Evolutionary conservation across 2,888 invertebrate genomes (phyloP).

Genomic region (Myathropa florea): DNA sequence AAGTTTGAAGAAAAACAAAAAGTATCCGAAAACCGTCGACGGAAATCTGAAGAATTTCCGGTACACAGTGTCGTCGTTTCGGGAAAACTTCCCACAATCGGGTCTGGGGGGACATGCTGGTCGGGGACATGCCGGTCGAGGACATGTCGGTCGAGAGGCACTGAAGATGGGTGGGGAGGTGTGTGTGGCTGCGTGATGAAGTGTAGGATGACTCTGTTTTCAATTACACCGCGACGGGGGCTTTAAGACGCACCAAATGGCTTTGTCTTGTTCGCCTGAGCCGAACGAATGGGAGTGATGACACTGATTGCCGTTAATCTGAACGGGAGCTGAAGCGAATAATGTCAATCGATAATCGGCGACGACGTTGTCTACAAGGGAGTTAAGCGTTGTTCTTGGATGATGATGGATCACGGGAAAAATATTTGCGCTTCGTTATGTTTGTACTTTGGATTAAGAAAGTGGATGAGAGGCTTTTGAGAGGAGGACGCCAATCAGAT

Average conservation of each 20-base stretch:
- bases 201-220: neutral
- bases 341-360: neutral
- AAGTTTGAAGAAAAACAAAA: neutral
- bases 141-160: no score
- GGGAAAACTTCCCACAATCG: neutral
- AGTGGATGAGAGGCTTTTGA: no score
- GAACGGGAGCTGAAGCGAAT: neutral
- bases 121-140: no score
- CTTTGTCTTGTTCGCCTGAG: neutral
- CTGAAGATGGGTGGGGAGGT: no score
- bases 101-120: neutral
- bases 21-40: conserved; percentile 24
- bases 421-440: neutral
- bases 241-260: neutral
- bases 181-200: neutral
- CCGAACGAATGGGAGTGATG: neutral
- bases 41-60: conserved; percentile 41
- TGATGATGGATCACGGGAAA: neutral
- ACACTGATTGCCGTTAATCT: neutral
- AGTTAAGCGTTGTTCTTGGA: neutral
- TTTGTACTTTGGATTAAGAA: no score
- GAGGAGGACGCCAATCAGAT: no score
- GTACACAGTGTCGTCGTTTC: neutral
- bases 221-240: neutral
- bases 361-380: neutral